A percentile compares a stretch with the other conserved stretches of the same genome.
phyloP scores from a whole-genome alignment of 2,113 vertebrate species.

The Dissostichus mawsoni region DNA sequence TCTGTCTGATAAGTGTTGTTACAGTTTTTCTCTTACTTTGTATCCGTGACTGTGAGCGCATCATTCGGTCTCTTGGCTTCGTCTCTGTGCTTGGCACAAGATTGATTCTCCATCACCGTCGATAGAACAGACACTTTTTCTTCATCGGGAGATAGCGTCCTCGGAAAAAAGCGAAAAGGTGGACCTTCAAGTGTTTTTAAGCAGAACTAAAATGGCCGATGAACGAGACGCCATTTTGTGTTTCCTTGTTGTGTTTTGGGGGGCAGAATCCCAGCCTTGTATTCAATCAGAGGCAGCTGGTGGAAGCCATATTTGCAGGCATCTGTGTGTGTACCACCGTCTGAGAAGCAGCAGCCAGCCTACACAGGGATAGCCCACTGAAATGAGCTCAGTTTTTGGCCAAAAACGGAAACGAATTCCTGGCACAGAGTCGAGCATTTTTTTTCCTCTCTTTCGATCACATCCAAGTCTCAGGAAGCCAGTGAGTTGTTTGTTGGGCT shows the following conservation, averaged over 20 bases:
- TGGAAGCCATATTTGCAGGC: slow-evolving; percentile 81
- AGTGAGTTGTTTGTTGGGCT: slow-evolving; percentile 79
- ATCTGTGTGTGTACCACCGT: slow-evolving; percentile 79
- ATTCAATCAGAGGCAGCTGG: slow-evolving; percentile 81
- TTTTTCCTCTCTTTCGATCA: slow-evolving; percentile 63
- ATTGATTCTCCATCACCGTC: slow-evolving; percentile 43
- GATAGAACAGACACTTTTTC: slow-evolving; percentile 33
- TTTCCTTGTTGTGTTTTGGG: slow-evolving; percentile 78
- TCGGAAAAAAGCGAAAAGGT: slow-evolving; percentile 47
- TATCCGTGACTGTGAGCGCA: slow-evolving; percentile 16
- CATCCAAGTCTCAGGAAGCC: slow-evolving; percentile 78
- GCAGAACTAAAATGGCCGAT: slow-evolving; percentile 83
- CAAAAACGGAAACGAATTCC: slow-evolving; percentile 80
- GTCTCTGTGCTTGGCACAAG: slow-evolving; percentile 48
- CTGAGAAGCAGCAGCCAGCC: slow-evolving; percentile 77
- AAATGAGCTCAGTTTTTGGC: slow-evolving; percentile 83
- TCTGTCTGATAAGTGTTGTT: slow-evolving; percentile 37
- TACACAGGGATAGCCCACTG: slow-evolving; percentile 78
- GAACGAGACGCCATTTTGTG: slow-evolving; percentile 84
- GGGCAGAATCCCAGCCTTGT: slow-evolving; percentile 80
- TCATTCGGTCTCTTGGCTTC: slow-evolving; percentile 45
- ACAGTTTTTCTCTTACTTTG: slow-evolving; percentile 15
- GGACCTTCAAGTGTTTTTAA: slow-evolving; percentile 44
- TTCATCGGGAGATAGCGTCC: slow-evolving; percentile 27
- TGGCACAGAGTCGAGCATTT: slow-evolving; percentile 72